Percentiles rank a stretch among this genome's conserved stretches.
These are phyloP conservation scores for Mycalesis mineus DNA, from an alignment of 2,888 invertebrate genomes.

Conservation along the genomic window DNA sequence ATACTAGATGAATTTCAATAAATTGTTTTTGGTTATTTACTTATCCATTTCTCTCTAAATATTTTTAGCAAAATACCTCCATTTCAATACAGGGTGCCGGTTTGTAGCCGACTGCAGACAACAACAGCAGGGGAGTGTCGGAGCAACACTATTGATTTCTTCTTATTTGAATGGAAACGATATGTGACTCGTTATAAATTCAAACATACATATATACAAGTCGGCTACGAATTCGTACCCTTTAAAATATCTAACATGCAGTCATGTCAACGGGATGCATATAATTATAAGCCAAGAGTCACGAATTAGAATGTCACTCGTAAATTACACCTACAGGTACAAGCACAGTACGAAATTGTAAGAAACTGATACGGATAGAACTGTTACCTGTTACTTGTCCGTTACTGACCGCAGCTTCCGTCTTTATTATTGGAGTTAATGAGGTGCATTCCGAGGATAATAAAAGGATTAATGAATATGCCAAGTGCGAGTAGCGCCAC, in stretches of 20 bases:
- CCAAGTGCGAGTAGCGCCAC: background rate
- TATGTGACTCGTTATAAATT: too few relatives aligned
- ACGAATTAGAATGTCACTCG: background rate
- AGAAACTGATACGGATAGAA: conserved; percentile 6
- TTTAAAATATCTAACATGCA: background rate
- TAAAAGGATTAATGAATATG: background rate
- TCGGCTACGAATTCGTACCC: too few relatives aligned
- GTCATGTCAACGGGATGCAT: background rate
- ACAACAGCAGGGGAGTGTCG: too few relatives aligned
- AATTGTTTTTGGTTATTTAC: too few relatives aligned
- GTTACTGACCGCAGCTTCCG: conserved; percentile 9
- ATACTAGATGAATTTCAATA: too few relatives aligned
- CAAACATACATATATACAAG: too few relatives aligned
- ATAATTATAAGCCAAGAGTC: background rate
- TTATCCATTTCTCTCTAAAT: too few relatives aligned
- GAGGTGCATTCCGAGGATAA: background rate
- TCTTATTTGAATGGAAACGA: too few relatives aligned
- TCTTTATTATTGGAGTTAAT: background rate
- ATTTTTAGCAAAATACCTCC: too few relatives aligned
- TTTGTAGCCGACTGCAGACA: too few relatives aligned
- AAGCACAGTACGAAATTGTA: background rate
- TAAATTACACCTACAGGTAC: background rate
- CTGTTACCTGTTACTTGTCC: background rate
- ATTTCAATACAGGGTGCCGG: too few relatives aligned
- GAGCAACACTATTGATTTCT: too few relatives aligned